phyloP scores from a whole-genome alignment of 2,888 invertebrate genomes.

The Brenthis ino region DNA sequence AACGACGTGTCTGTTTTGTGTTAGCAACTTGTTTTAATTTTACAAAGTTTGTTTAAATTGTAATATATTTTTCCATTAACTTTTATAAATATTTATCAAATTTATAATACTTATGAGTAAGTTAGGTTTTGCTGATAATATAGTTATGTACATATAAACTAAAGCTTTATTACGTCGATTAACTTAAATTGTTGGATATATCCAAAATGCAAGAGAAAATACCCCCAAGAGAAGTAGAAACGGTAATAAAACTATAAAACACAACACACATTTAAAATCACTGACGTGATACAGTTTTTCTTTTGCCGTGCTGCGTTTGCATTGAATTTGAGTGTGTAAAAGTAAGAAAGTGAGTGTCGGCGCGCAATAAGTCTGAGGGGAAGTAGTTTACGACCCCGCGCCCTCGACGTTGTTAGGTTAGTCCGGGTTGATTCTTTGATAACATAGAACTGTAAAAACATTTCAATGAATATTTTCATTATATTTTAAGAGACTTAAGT shows the following conservation, averaged over 20 bases:
- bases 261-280: slow-evolving; percentile 28
- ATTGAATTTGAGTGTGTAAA: slow-evolving; percentile 42
- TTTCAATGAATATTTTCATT: slow-evolving; percentile 25
- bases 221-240: not conserved
- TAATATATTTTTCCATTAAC: no score
- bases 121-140: no score
- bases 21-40: not conserved
- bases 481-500: not conserved
- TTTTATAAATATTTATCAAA: no score
- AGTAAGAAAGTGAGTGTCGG: slow-evolving; percentile 50
- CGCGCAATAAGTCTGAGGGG: slow-evolving; percentile 61
- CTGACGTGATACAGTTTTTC: slow-evolving; percentile 29
- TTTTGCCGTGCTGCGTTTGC: slow-evolving; percentile 28
- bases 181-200: no score
- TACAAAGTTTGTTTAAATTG: no score
- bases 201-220: not conserved
- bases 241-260: slow-evolving; percentile 19
- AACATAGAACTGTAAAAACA: slow-evolving; percentile 50
- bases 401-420: slow-evolving; percentile 63
- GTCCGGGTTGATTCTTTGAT: slow-evolving; percentile 75
- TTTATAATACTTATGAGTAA: no score
- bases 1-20: slow-evolving; percentile 10
- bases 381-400: slow-evolving; percentile 76
- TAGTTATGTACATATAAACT: no score
- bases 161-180: no score